Conservation (phyloP, 2,888 invertebrate genomes). For the Pinctada fucata region DNA sequence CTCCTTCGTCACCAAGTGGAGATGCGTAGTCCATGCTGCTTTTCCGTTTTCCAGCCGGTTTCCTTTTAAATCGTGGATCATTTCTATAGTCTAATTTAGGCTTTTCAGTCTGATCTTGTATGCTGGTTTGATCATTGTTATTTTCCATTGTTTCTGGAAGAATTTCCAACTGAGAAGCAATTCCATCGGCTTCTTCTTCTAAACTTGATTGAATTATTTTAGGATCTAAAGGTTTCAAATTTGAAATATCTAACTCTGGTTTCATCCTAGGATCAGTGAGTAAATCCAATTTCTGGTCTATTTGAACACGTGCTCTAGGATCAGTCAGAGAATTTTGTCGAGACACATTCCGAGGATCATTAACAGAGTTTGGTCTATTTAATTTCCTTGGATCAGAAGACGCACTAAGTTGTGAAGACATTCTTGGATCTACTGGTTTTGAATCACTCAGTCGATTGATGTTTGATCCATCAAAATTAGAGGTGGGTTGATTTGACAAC, state of each 20-base stretch:
- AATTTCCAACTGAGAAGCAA: background rate
- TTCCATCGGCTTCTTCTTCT: background rate
- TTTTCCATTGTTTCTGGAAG: background rate
- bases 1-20: slow-evolving; percentile 68
- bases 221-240: background rate
- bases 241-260: background rate
- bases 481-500: slow-evolving; percentile 21
- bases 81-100: slow-evolving; percentile 70
- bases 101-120: slow-evolving; percentile 45
- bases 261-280: background rate
- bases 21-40: slow-evolving; percentile 74
- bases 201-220: background rate
- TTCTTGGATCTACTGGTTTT: slow-evolving; percentile 35
- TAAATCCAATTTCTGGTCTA: background rate
- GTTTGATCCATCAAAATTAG: background rate
- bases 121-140: slow-evolving; percentile 12
- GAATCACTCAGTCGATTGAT: background rate
- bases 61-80: slow-evolving; percentile 75
- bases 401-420: slow-evolving; percentile 41
- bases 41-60: slow-evolving; percentile 54
- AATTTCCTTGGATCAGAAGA: slow-evolving; percentile 39
- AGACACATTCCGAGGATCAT: slow-evolving; percentile 12
- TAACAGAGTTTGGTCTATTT: slow-evolving; percentile 40
- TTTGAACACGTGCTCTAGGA: slow-evolving; percentile 14
- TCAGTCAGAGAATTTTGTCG: slow-evolving; percentile 15